Evolutionary conservation across 2,113 vertebrate genomes (phyloP), one percentile per base, ranked within the genome.

Genomic region (Hiodon tergisus): DNA sequence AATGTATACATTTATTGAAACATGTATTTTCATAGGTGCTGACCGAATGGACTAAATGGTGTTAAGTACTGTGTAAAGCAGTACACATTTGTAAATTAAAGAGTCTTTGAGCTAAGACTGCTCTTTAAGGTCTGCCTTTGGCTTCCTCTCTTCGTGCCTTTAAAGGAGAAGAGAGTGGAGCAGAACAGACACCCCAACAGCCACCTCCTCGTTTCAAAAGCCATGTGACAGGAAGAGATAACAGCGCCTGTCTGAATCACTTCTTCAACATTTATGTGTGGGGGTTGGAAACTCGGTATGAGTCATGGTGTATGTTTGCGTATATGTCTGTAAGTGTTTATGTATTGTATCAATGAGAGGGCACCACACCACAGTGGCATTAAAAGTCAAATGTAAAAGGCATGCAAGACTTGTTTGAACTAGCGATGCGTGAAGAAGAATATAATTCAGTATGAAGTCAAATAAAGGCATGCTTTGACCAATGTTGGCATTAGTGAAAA

Each of bases 141-240:
- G 71, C 58, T 52, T 62, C 59, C 59, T 31, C 59, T 62, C 59
- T 51, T 16, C 59, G 14, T 59, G 62, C 71, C 71, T 72, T 72
- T 72, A 72, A 72, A 72, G 71, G 71, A 80, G 46, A 72, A 61
- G 31, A 14, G 70, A 71, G 70, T 54, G 48, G 58, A 59, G 48
- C 7, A 59, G 74, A 63, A 80, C 78, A 75, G 58, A 47, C 70
- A 73, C 67, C 71, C 66, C 31, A 76, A 81, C 61, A 61, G 58
- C 17, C 72, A 73, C 61, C 65, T 55, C 75, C 65, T 55, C 79
- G 73, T 61, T 73, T 10, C 61, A 67, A 71, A 60, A 31, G 31
- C 67, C 70, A 76, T 77, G 75, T 80, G 77, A 80, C 80, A 83
- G 82, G 77, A 81, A 80, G 74, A 78, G 52, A 79, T 70, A 75